Evolutionary conservation across 30 jellyfish, hydroid and myxozoan genomes (phyloP).

Genomic region (Phacellophora camtschatica): DNA sequence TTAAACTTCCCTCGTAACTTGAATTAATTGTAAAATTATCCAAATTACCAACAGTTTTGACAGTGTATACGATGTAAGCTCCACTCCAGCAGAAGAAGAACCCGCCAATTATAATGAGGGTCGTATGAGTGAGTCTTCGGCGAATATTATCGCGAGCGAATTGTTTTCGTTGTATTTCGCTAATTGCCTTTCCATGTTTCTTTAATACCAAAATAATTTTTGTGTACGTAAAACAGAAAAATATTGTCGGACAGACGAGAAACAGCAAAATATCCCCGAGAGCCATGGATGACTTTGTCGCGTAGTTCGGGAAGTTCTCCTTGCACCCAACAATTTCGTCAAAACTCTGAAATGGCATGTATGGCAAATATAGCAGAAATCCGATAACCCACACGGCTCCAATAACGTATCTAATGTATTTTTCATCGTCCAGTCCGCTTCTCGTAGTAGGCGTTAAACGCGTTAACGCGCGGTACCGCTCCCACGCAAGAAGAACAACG

Average conservation of each 20-base stretch:
- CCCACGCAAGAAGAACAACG: constrained; percentile 65
- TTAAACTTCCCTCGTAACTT: constrained; percentile 1
- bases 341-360: constrained; percentile 39
- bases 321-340: constrained; percentile 21
- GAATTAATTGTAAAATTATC: background rate
- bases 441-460: constrained; percentile 4
- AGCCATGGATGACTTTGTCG: constrained; percentile 9
- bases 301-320: constrained; percentile 38
- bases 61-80: constrained; percentile 38
- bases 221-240: constrained; percentile 35
- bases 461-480: constrained; percentile 65
- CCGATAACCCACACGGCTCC: constrained; percentile 60
- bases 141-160: constrained; percentile 39
- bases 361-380: constrained; percentile 33
- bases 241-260: constrained; percentile 20
- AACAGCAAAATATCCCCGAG: constrained; percentile 10
- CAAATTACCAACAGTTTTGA: background rate
- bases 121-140: constrained; percentile 37
- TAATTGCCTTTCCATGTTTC: constrained; percentile 18
- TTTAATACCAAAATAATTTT: constrained; percentile 15
- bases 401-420: background rate
- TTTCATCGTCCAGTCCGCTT: background rate
- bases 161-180: constrained; percentile 22
- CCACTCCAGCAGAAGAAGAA: constrained; percentile 57
- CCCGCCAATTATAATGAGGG: constrained; percentile 25